Percentiles rank a stretch among this genome's conserved stretches.
These are phyloP conservation scores for Atrichornis clamosus DNA, from an alignment of 2,113 vertebrate species.

Conservation along the genomic window DNA sequence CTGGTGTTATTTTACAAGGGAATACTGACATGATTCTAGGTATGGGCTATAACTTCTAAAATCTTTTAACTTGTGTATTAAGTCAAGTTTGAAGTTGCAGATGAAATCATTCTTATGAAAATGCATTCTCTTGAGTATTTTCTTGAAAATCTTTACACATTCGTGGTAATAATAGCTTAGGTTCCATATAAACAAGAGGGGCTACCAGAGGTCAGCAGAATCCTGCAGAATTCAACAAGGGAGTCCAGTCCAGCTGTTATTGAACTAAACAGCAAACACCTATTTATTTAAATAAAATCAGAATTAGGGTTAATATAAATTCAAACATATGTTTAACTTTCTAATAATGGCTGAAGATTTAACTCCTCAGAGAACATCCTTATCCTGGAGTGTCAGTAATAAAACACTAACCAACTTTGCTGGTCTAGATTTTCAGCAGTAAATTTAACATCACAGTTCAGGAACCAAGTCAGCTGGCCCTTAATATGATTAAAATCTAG, in stretches of 20 bases:
- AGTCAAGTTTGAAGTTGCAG: not conserved
- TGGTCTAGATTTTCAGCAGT: not conserved
- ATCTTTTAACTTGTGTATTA: not conserved
- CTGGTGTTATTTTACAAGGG: not conserved
- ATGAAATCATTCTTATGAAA: not conserved
- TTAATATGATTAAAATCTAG: not conserved
- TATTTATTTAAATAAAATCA: not conserved
- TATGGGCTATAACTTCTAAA: not conserved
- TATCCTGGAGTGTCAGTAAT: not conserved
- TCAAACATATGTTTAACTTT: not conserved
- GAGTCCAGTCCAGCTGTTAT: not conserved
- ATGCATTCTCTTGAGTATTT: not conserved
- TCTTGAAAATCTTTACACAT: not conserved
- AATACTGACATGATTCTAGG: not conserved
- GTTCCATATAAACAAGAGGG: not conserved
- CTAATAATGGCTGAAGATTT: not conserved
- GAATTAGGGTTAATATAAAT: not conserved
- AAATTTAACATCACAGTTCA: not conserved
- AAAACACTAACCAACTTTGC: not conserved
- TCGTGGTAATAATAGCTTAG: not conserved
- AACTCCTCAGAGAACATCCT: not conserved
- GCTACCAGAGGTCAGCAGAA: not conserved
- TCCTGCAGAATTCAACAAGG: not conserved
- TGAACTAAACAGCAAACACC: not conserved
- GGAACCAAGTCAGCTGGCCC: not conserved